These are phyloP conservation scores for Agrenia bidenticulata DNA, from an alignment of 2,888 invertebrate genomes.

Conservation along the genomic window DNA sequence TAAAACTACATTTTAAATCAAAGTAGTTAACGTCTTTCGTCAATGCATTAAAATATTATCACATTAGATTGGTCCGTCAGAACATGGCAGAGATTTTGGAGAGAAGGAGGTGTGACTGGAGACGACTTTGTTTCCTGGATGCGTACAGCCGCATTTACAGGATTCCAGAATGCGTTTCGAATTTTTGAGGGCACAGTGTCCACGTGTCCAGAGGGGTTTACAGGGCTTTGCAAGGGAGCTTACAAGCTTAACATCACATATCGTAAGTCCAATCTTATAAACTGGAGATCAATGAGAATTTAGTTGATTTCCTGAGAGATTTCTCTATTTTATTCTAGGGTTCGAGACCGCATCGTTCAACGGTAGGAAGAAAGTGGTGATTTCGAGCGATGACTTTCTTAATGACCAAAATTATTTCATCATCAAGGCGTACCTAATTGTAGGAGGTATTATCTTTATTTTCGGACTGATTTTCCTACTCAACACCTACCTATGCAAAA, in stretches of 20 bases:
- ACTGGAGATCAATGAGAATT: background rate
- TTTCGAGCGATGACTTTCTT: constrained; percentile 6
- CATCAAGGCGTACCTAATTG: background rate
- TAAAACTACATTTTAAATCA: background rate
- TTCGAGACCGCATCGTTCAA: constrained; percentile 23
- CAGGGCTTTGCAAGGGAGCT: constrained; percentile 15
- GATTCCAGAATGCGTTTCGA: constrained; percentile 21
- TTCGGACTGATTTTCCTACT: constrained; percentile 9
- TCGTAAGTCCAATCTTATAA: constrained; percentile 10
- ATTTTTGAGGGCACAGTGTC: background rate
- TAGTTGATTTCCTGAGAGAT: background rate
- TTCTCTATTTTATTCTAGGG: constrained; percentile 6
- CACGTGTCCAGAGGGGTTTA: background rate
- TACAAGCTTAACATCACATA: constrained; percentile 18
- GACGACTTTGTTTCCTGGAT: constrained; percentile 31
- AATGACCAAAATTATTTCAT: constrained; percentile 13
- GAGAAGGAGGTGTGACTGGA: constrained; percentile 16
- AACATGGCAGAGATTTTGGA: constrained; percentile 9
- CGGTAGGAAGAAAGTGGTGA: constrained; percentile 20
- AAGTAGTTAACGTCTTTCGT: background rate
- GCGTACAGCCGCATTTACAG: constrained; percentile 25
- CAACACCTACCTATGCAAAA: too few species aligned
- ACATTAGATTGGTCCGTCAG: constrained; percentile 26
- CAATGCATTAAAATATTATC: background rate
- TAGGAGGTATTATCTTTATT: constrained; percentile 3